These are phyloP conservation scores for Pachycephus smyrnensis DNA, from an alignment of 2,888 invertebrate species.

Conservation along the genomic window DNA sequence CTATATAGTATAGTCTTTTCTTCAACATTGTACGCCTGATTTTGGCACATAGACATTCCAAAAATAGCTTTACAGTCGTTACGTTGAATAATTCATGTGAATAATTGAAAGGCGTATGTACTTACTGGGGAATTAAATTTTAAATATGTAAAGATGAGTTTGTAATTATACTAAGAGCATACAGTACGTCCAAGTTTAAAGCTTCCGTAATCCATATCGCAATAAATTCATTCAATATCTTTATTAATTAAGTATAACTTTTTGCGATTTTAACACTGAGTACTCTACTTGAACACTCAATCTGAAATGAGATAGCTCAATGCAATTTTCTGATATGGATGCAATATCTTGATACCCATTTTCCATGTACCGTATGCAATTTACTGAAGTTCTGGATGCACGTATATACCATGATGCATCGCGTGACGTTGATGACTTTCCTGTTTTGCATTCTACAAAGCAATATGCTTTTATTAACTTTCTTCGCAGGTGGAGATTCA, in stretches of 20 bases:
- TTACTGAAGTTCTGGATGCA: constrained; percentile 11
- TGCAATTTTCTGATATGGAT: too few relatives aligned
- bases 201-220: neutral
- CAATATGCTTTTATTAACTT: neutral
- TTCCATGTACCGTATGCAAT: neutral
- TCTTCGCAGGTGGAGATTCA: constrained; percentile 61
- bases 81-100: neutral
- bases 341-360: too few relatives aligned
- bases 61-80: neutral
- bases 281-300: too few relatives aligned
- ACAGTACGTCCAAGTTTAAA: neutral
- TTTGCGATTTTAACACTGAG: too few relatives aligned
- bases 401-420: neutral
- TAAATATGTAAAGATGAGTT: neutral
- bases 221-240: neutral
- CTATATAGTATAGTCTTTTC: neutral
- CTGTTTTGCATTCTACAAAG: neutral
- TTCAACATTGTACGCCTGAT: neutral
- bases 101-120: too few relatives aligned
- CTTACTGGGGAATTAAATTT: neutral
- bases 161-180: neutral
- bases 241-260: neutral
- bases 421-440: neutral
- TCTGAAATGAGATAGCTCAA: too few relatives aligned
- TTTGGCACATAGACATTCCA: neutral